Evolutionary conservation across 1,140 invertebrate genomes (phyloP), one percentile per base, ranked within the genome.

Genomic region (Lepidurus couesii): DNA sequence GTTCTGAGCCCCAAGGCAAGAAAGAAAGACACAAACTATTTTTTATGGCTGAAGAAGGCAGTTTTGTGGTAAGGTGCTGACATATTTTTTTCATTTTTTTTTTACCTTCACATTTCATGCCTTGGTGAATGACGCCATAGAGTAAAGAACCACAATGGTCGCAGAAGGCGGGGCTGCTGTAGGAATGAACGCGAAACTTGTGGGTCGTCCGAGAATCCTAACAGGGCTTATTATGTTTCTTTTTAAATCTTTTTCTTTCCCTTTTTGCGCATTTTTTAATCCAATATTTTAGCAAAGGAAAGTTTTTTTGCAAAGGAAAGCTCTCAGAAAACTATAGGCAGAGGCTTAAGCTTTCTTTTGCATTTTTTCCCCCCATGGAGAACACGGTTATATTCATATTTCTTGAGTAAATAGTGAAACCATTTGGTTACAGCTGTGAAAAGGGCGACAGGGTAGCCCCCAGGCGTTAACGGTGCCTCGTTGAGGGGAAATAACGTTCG

Each of bases 81-180:
- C 4, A 65, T 13, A 65, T 65, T 65, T 65, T 13, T 9, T 0
- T 65, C 1, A 6, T 65, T 65, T 16, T 24, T n/a, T 74, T 78
- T 84, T 87, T 90, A 94, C 93, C 92, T 91, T 95, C 92, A 88
- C 94, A 96, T 85, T 93, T 93, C 88, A 95, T 91, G 84, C 94
- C 95, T 88, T 97, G 95, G 86, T 97, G 94, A 83, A 96, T 89
- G 83, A 97, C 90, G 81, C 95, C 95, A 88, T 97, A 97, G 81
- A 97, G 90, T 80, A 99, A 89, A 79, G 97, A 98, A 81, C 98
- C 98, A 87, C 98, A 99, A 88, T 99, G 98, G 89, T 99, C 98
- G 89, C 98, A 99, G 90, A 99, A 99, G 81, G 97, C 94, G 75
- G 98, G 98, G 85, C 96, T 98, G 85, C 92, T 92, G 88, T 98